Conservation (phyloP, 2,113 vertebrate genomes). For the Acanthochromis polyacanthus region DNA sequence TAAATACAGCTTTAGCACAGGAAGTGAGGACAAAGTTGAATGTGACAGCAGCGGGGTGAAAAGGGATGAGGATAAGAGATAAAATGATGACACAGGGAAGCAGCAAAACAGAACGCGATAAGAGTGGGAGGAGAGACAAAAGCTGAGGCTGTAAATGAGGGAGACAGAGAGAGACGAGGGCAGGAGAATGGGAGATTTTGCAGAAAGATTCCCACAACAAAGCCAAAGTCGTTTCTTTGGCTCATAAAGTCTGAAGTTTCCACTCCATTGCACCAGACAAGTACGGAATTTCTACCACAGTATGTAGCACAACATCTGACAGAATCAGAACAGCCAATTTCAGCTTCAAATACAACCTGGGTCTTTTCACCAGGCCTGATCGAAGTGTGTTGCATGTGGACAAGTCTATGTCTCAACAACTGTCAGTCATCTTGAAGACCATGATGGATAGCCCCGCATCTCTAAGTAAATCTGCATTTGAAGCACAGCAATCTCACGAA, state of each 20-base stretch:
- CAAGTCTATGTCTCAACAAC: conserved; percentile 11
- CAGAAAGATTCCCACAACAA: conserved; percentile 31
- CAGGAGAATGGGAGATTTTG: conserved; percentile 16
- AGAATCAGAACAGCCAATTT: conserved; percentile 15
- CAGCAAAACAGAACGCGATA: conserved; percentile 28
- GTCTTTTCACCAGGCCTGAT: not conserved
- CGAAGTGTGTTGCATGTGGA: not conserved
- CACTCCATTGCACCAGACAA: conserved; percentile 29
- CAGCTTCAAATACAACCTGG: conserved; percentile 16
- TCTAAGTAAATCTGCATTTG: not conserved
- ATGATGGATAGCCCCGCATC: not conserved
- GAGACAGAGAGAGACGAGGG: not conserved
- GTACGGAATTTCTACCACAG: conserved; percentile 26
- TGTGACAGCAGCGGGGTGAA: conserved; percentile 5
- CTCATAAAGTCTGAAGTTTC: not conserved
- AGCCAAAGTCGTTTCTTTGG: conserved; percentile 5
- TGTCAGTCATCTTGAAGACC: conserved; percentile 36
- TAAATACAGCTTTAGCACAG: conserved; percentile 15
- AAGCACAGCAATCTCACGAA: conserved; percentile 11
- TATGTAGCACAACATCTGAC: conserved; percentile 25
- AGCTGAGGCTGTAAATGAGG: conserved; percentile 23
- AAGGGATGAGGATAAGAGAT: conserved; percentile 20
- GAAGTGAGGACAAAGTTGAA: conserved; percentile 21
- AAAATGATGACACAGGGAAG: conserved; percentile 43
- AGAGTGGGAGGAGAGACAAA: conserved; percentile 25